These are phyloP conservation scores for Schizopygopsis pylzovi DNA, from an alignment of 2,797 vertebrate genomes.

Conservation along the genomic window DNA sequence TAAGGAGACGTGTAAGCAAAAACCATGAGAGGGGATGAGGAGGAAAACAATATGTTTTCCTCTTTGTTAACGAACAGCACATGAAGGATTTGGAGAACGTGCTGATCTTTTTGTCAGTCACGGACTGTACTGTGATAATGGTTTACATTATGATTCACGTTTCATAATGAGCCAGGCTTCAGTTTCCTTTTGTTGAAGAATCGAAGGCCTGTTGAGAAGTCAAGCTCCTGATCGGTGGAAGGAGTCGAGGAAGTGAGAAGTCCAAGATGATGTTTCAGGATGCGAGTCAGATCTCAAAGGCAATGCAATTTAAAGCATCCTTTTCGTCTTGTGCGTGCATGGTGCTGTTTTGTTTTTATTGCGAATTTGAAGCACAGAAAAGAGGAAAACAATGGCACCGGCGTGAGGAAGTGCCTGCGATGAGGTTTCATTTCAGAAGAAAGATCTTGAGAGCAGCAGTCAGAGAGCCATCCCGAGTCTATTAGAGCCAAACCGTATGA, in stretches of 20 bases:
- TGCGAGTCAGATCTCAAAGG: conserved; percentile 13
- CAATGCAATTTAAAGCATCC: conserved; percentile 22
- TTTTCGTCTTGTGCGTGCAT: not conserved
- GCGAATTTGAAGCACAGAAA: conserved; percentile 1
- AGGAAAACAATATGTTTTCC: conserved; percentile 73
- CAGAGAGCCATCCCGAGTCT: conserved; percentile 19
- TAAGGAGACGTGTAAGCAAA: conserved; percentile 81
- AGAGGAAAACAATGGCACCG: conserved; percentile 5
- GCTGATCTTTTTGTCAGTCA: conserved; percentile 45
- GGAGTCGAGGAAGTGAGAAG: not conserved
- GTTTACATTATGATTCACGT: conserved; percentile 19
- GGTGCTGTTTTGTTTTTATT: conserved; percentile 18
- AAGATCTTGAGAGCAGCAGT: conserved; percentile 21
- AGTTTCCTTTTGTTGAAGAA: conserved; percentile 37
- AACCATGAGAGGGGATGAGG: conserved; percentile 82
- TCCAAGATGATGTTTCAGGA: conserved; percentile 26
- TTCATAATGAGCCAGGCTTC: conserved; percentile 30
- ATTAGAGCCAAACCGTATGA: conserved; percentile 34
- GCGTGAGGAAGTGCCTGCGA: not conserved
- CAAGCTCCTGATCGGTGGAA: not conserved
- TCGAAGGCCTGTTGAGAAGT: conserved; percentile 4
- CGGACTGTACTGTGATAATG: not conserved
- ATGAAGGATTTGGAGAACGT: conserved; percentile 64
- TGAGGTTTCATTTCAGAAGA: conserved; percentile 34
- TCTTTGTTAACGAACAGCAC: conserved; percentile 73